Evolutionary conservation across 2,797 vertebrate genomes (phyloP), one percentile per base, ranked within the genome.

Genomic region (Iguana delicatissima): DNA sequence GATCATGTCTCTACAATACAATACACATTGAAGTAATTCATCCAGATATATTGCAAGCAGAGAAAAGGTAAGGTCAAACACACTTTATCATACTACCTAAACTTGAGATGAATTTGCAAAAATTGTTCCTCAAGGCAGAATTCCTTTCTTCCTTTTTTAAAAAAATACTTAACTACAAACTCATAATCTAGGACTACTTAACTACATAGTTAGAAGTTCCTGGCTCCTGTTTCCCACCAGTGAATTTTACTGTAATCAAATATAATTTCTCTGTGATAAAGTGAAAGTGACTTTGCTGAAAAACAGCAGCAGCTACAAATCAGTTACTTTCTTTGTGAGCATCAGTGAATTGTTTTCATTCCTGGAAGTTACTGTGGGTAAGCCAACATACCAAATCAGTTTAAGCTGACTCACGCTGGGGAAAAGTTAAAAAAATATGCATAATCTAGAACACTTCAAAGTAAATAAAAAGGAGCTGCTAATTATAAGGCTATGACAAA

Each of bases 331-430:
- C n/a, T 73, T 88, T 82, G 50, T 82, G 50, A 73, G 22, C 52
- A 57, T 42, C 24, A 42, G 42, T 82, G 86, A 38, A 77, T 22
- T 79, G 73, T 29, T 89, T 62, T 79, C 42, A 10, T 85, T 85
- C n/a, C 22, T 42, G 93, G 88, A 89, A 85, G 74, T 32, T 24
- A 88, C 82, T 16, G 4, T 90, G 69, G 83, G 85, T 87, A 72
- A 85, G 82, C 82, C 88, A 86, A 89, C 85, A 90, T 62, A 73
- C 85, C 94, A 94, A 87, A 92, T 92, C 85, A 90, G 84, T 42
- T 52, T 35, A 16, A 86, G 32, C 24, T 26, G 29, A 62, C 16
- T 74, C 80, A 52, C 24, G 79, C 42, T 81, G 0, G 0, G 42
- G 24, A 35, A 62, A 64, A 32, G 26, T 22, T 46, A 35, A 55